Conservation (phyloP, 2,888 invertebrate genomes). For the Brassicogethes aeneus region DNA sequence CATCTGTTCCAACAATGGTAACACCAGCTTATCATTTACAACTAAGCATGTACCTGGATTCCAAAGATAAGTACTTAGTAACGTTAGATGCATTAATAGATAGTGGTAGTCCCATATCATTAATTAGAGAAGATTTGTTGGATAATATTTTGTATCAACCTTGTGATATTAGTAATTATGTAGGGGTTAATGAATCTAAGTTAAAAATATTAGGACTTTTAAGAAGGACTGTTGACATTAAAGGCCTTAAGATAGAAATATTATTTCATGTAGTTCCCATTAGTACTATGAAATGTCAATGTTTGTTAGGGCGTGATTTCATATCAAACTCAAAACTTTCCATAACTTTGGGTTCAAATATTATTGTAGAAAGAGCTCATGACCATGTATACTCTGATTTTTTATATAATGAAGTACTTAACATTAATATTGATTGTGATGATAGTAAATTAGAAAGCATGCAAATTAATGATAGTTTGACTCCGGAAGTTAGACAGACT, state of each 20-base stretch:
- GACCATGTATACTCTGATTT: neutral
- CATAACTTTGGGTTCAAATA: neutral
- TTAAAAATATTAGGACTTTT: neutral
- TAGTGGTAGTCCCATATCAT: no score
- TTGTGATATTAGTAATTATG: neutral
- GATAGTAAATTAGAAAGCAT: neutral
- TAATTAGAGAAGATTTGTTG: no score
- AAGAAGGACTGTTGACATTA: neutral
- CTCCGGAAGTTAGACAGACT: neutral
- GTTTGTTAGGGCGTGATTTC: neutral
- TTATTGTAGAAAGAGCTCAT: neutral
- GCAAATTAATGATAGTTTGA: neutral
- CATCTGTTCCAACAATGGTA: neutral
- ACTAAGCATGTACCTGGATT: no score
- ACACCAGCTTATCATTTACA: neutral
- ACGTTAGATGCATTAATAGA: no score
- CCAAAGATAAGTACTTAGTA: no score
- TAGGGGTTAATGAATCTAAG: neutral
- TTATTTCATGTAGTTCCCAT: no score
- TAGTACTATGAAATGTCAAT: neutral
- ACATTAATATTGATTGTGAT: neutral
- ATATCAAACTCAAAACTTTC: neutral
- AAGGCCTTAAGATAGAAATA: no score
- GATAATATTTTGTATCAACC: no score
- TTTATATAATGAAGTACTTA: neutral